phyloP scores from a whole-genome alignment of 2,797 vertebrate species.

The Acrossocheilus wenchowensis region DNA sequence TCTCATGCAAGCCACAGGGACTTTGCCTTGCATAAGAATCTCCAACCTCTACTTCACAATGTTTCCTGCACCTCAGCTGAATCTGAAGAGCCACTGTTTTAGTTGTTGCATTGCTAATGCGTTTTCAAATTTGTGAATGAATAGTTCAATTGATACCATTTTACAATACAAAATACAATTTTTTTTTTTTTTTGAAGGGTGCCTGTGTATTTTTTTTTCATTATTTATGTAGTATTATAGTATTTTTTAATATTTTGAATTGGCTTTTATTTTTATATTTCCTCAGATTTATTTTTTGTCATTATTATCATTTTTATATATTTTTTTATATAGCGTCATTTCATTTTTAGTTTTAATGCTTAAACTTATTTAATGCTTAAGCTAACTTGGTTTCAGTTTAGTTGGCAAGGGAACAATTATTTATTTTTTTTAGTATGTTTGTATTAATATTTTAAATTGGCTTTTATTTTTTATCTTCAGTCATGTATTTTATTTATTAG shows the following conservation, averaged over 20 bases:
- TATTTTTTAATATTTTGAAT: background rate
- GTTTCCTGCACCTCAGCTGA: background rate
- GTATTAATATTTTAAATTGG: too few relatives aligned
- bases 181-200: background rate
- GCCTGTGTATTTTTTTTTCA: background rate
- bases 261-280: background rate
- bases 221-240: background rate
- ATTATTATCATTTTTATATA: background rate
- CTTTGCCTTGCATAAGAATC: constrained; percentile 40
- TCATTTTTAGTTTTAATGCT: background rate
- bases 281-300: background rate
- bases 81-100: background rate
- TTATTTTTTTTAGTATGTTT: too few relatives aligned
- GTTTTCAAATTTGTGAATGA: background rate
- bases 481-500: background rate
- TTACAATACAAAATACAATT: background rate
- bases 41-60: constrained; percentile 12
- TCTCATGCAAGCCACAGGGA: constrained; percentile 25
- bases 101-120: background rate
- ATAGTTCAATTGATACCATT: background rate
- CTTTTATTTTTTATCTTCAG: too few relatives aligned
- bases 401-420: background rate
- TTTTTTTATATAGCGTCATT: background rate
- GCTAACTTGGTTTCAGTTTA: background rate
- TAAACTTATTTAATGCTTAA: background rate